Conservation (phyloP, 2,797 vertebrate genomes). For the Malurus leucopterus region DNA sequence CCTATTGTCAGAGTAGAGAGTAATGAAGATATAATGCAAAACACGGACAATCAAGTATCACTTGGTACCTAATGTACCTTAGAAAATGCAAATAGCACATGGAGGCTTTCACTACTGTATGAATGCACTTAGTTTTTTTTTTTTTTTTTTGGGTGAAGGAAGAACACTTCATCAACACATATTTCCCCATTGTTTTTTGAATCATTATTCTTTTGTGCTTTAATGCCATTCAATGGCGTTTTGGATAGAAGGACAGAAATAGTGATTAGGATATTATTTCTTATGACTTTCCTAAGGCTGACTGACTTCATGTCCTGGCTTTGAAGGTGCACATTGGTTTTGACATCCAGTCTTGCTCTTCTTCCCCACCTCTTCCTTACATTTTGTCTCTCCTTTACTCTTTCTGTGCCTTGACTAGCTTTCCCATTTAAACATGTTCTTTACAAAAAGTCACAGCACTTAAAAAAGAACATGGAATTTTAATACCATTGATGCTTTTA, state of each 20-base stretch:
- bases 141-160: neutral
- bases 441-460: constrained; percentile 21
- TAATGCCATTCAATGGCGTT: neutral
- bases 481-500: constrained; percentile 29
- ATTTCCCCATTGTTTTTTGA: neutral
- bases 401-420: constrained; percentile 6
- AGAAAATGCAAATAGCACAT: neutral
- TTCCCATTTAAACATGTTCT: constrained; percentile 46
- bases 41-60: neutral
- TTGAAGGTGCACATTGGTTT: constrained; percentile 39
- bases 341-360: constrained; percentile 39
- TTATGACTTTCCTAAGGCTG: neutral
- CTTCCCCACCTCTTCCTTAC: neutral
- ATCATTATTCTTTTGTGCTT: neutral
- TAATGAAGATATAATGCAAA: neutral
- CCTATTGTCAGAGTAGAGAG: neutral
- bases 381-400: neutral
- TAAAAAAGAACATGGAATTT: constrained; percentile 36
- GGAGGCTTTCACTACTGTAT: neutral
- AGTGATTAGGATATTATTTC: neutral
- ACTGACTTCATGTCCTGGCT: constrained; percentile 29
- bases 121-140: neutral
- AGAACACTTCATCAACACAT: neutral
- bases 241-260: neutral
- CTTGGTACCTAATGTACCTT: neutral